A percentile compares a stretch with the other conserved stretches of the same genome.
Evolutionary conservation across 1,140 invertebrate genomes (phyloP).

Genomic region (Mercenaria mercenaria): DNA sequence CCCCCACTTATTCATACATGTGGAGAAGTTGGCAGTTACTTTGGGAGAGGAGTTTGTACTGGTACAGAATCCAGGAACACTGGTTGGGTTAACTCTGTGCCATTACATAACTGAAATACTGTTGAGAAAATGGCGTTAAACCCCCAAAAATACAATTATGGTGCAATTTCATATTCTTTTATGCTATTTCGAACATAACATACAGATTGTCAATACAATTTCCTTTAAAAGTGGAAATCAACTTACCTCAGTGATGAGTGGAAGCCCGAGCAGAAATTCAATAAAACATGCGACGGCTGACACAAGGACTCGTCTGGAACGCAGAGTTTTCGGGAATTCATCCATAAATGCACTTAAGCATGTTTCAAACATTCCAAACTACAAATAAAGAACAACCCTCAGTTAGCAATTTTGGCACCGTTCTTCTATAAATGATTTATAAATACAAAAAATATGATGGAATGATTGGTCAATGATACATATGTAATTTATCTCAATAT

Average conservation of each 20-base stretch:
- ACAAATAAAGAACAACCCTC: constrained; percentile 66
- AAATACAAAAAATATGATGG: not conserved
- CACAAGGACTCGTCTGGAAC: constrained; percentile 77
- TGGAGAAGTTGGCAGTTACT: no score
- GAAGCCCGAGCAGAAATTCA: constrained; percentile 79
- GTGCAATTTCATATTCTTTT: no score
- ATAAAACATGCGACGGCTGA: constrained; percentile 76
- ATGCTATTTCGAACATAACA: no score
- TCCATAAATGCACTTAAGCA: constrained; percentile 82
- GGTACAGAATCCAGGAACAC: no score
- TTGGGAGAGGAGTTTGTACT: no score
- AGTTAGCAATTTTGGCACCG: not conserved
- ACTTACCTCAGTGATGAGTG: constrained; percentile 80
- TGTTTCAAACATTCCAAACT: constrained; percentile 86
- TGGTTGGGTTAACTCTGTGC: no score
- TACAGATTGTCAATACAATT: no score
- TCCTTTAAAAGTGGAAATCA: no score
- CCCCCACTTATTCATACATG: no score
- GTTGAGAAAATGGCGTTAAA: no score
- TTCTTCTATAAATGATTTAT: not conserved
- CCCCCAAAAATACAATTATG: no score
- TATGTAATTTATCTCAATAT: not conserved
- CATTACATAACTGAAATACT: no score
- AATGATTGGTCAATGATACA: constrained; percentile 1
- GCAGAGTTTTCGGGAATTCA: constrained; percentile 78